Percentiles rank a stretch among this genome's conserved stretches.
Evolutionary conservation across 1,140 invertebrate species (phyloP).

Genomic region (Drosophila miranda): DNA sequence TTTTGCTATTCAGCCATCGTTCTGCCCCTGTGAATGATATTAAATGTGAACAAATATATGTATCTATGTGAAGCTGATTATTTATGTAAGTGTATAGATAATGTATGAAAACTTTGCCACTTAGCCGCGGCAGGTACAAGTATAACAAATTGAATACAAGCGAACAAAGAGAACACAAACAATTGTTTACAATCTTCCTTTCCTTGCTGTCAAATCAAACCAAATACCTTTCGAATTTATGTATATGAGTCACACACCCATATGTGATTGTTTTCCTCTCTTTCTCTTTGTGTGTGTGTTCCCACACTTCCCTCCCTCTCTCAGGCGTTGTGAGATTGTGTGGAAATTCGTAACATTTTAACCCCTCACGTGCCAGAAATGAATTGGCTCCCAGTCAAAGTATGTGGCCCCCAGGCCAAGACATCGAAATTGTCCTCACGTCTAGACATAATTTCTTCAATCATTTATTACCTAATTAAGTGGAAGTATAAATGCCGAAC

Average conservation of each 20-base stretch:
- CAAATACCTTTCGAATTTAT: constrained; percentile 55
- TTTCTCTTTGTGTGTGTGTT: constrained; percentile 4
- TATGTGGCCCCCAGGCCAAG: constrained; percentile 16
- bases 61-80: constrained; percentile 6
- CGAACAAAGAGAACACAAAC: constrained; percentile 23
- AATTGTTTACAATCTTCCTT: constrained; percentile 71
- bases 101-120: constrained; percentile 35
- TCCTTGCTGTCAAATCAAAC: constrained; percentile 51
- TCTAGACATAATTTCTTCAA: constrained; percentile 83
- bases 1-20: constrained; percentile 68
- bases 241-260: constrained; percentile 4
- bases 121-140: constrained; percentile 23
- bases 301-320: not conserved
- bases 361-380: constrained; percentile 74
- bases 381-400: constrained; percentile 59
- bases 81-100: constrained; percentile 13
- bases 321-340: constrained; percentile 27
- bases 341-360: constrained; percentile 68
- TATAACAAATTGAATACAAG: constrained; percentile 48
- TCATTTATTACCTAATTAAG: constrained; percentile 83
- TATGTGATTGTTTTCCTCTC: constrained; percentile 1
- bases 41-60: constrained; percentile 22
- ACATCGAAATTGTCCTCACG: constrained; percentile 81
- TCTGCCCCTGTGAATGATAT: constrained; percentile 12
- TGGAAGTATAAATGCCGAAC: constrained; percentile 81